Percentiles rank a stretch among this genome's conserved stretches.
Evolutionary conservation across 2,797 vertebrate species (phyloP).

Genomic region (Channa striata): DNA sequence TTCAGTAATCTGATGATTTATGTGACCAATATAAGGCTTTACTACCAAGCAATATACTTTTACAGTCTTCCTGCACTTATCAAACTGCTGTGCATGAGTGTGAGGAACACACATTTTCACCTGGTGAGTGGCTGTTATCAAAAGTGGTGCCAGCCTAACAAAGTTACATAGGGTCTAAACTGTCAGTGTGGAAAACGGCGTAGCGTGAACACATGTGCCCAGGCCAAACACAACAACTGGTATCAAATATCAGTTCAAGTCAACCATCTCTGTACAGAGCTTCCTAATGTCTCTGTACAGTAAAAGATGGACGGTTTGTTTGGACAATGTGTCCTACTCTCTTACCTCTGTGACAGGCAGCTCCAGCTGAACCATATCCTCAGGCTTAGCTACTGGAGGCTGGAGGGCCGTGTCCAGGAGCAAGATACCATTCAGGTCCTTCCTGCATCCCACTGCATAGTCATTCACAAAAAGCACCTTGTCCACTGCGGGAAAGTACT

Average conservation of each 20-base stretch:
- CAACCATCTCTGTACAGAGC: neutral
- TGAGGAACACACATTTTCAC: too few species aligned
- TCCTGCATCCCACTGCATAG: conserved; percentile 98
- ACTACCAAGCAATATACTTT: too few species aligned
- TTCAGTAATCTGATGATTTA: neutral
- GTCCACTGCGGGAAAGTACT: conserved; percentile 98
- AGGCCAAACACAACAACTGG: conserved; percentile 14
- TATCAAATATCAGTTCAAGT: conserved; percentile 7
- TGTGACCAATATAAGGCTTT: neutral
- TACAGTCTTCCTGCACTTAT: neutral
- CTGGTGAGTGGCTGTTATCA: neutral
- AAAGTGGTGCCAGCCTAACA: too few species aligned
- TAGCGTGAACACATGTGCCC: neutral
- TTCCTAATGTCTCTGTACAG: neutral
- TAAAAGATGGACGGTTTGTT: too few species aligned
- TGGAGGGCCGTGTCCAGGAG: conserved; percentile 98
- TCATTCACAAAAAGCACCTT: conserved; percentile 99
- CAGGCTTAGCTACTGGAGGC: conserved; percentile 95
- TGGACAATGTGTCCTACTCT: neutral
- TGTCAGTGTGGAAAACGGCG: conserved; percentile 1
- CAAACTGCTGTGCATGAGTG: neutral
- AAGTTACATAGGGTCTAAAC: neutral
- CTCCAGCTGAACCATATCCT: conserved; percentile 98
- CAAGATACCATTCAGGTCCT: conserved; percentile 98
- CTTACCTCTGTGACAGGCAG: conserved; percentile 97